Evolutionary conservation across 30 jellyfish, hydroid and myxozoan genomes (phyloP).

Genomic region (Cassiopea xamachana): DNA sequence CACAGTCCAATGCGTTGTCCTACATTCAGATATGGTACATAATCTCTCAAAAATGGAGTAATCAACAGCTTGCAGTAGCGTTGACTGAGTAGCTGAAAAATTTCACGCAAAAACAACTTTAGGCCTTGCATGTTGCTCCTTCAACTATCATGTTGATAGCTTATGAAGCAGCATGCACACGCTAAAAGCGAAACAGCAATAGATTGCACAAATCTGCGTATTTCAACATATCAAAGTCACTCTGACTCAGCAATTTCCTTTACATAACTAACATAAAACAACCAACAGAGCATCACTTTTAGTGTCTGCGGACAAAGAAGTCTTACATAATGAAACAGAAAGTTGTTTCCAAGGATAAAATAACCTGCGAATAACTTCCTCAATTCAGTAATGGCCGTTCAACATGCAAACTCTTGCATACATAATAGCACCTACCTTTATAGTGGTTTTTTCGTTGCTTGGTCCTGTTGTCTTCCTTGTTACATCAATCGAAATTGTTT

Average conservation of each 20-base stretch:
- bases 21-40: no score
- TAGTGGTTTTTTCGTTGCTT: conserved; percentile 10
- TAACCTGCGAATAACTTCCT: not conserved
- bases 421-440: conserved; percentile 33
- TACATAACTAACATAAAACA: not conserved
- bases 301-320: no score
- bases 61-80: no score
- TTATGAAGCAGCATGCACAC: no score
- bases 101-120: no score
- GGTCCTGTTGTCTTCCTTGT: conserved; percentile 2
- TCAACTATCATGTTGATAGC: no score
- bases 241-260: not conserved
- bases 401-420: not conserved
- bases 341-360: not conserved
- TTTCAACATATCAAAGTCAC: not conserved
- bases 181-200: no score
- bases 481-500: conserved; percentile 60
- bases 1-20: no score
- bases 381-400: not conserved
- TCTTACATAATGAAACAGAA: not conserved
- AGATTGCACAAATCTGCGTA: no score
- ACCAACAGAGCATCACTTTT: not conserved
- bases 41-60: no score
- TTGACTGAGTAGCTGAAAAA: no score
- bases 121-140: no score